These are phyloP conservation scores for Excalfactoria chinensis DNA, from an alignment of 2,113 vertebrate genomes.

Conservation along the genomic window DNA sequence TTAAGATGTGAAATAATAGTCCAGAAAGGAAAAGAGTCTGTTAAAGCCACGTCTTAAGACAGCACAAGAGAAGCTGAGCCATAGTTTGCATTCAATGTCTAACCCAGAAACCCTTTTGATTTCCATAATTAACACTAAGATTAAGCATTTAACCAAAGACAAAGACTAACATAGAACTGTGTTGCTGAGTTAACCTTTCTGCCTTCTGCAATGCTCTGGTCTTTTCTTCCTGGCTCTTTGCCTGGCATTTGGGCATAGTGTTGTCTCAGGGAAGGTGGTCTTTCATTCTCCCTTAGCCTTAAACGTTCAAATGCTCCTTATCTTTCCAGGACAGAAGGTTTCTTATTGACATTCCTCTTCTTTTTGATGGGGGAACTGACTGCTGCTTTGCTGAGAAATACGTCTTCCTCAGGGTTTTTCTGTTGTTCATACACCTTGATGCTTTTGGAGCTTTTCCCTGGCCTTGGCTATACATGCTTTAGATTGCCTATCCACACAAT, in stretches of 20 bases:
- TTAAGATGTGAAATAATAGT: neutral
- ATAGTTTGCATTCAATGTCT: neutral
- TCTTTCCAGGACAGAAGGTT: neutral
- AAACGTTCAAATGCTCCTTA: neutral
- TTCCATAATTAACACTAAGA: neutral
- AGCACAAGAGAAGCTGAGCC: neutral
- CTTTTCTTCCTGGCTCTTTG: neutral
- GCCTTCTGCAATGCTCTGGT: neutral
- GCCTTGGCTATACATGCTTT: neutral
- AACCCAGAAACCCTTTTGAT: neutral
- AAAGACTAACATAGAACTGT: neutral
- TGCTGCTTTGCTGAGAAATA: rapidly evolving
- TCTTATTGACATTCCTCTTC: neutral
- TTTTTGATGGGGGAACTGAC: neutral
- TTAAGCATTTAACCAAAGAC: neutral
- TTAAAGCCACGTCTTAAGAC: neutral
- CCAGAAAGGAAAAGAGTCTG: neutral
- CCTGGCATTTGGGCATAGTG: neutral
- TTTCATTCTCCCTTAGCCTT: neutral
- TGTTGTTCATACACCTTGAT: neutral
- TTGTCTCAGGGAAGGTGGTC: neutral
- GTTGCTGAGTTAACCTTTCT: neutral
- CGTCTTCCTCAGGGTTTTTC: neutral
- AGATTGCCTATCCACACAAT: neutral
- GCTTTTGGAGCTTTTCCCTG: neutral